Evolutionary conservation across 2,888 invertebrate genomes (phyloP).

Genomic region (Lasioglossum calceatum): DNA sequence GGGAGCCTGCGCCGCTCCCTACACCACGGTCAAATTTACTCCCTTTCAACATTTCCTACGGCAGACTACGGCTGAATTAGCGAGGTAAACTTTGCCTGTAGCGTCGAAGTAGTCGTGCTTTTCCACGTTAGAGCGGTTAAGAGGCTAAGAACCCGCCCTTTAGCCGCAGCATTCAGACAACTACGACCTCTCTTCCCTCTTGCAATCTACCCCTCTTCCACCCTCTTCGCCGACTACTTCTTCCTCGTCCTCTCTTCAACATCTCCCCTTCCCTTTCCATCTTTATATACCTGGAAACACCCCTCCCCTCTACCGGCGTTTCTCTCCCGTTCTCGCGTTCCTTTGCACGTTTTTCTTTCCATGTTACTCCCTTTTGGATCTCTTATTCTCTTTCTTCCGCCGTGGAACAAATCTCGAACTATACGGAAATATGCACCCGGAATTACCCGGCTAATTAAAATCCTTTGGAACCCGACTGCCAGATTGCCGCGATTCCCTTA

Average conservation of each 20-base stretch:
- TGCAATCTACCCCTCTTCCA: not conserved
- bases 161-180: conserved; percentile 69
- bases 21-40: conserved; percentile 63
- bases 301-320: not conserved
- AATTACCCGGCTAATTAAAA: conserved; percentile 62
- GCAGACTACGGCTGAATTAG: conserved; percentile 62
- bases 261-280: not conserved
- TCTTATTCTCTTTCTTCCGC: conserved; percentile 15
- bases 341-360: not conserved
- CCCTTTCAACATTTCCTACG: conserved; percentile 62
- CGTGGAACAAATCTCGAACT: conserved; percentile 34
- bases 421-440: conserved; percentile 33
- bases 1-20: conserved; percentile 1
- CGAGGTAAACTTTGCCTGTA: conserved; percentile 65
- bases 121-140: conserved; percentile 68
- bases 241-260: not conserved
- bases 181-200: conserved; percentile 36
- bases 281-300: not conserved
- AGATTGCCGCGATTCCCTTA: not conserved
- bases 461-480: conserved; percentile 9
- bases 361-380: not conserved
- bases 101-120: conserved; percentile 65
- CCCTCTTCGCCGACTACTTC: not conserved
- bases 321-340: not conserved
- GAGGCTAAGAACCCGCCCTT: conserved; percentile 71